Conservation (phyloP, 1,140 invertebrate genomes). For the Zaprionus taronus region DNA sequence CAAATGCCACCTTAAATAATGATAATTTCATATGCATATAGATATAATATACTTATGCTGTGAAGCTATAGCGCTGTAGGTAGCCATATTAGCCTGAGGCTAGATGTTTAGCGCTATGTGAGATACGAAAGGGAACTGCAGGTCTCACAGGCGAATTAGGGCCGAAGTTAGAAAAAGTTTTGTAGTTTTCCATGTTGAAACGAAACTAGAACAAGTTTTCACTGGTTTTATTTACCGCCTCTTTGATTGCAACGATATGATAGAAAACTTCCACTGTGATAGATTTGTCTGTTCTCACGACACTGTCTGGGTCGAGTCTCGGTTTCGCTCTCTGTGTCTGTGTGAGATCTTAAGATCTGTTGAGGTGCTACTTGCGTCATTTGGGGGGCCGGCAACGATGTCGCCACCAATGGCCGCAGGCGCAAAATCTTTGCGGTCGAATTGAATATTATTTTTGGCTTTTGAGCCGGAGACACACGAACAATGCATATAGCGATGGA, state of each 20-base stretch:
- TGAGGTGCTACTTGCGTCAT: slow-evolving; percentile 69
- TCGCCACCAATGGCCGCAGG: slow-evolving; percentile 50
- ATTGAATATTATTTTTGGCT: slow-evolving; percentile 72
- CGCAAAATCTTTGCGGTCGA: slow-evolving; percentile 42
- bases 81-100: neutral
- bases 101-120: slow-evolving; percentile 28
- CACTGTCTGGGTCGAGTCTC: slow-evolving; percentile 10
- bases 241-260: neutral
- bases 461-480: slow-evolving; percentile 55
- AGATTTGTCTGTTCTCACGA: slow-evolving; percentile 46
- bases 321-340: neutral
- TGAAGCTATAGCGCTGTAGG: too few relatives aligned
- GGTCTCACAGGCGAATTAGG: slow-evolving; percentile 33
- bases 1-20: slow-evolving; percentile 55
- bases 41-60: slow-evolving; percentile 13
- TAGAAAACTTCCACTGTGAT: slow-evolving; percentile 63
- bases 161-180: slow-evolving; percentile 39
- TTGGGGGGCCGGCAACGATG: slow-evolving; percentile 45
- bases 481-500: slow-evolving; percentile 33
- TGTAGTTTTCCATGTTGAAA: slow-evolving; percentile 60
- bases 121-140: slow-evolving; percentile 28
- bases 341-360: slow-evolving; percentile 16
- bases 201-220: slow-evolving; percentile 44
- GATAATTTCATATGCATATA: slow-evolving; percentile 44
- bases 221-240: slow-evolving; percentile 12